Evolutionary conservation across 2,888 invertebrate species (phyloP), one percentile per base, ranked within the genome.

Genomic region (Coelopa pilipes): DNA sequence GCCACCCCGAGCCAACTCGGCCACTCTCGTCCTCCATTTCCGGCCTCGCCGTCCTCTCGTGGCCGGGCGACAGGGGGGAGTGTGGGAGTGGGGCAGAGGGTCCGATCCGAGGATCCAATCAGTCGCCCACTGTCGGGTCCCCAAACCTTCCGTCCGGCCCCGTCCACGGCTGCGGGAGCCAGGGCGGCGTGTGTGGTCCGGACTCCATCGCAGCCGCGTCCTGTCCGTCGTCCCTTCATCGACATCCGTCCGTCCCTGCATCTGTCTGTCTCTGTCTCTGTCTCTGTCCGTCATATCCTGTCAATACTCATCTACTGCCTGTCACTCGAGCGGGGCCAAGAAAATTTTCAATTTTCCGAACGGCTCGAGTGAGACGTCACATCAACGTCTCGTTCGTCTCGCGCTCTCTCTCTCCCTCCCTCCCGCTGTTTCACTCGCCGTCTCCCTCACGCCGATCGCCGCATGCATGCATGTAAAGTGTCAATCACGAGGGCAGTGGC

Each of bases 271-370:
- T n/a, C 5, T 53, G 53, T 53, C 53, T 53, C 5, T 53, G 5
- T n/a, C 5, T 53, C n/a, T 53, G 4, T n/a, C 53, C 13, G 4
- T 53, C 53, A 53, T 15, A n/a, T 53, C 53, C 53, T 53, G 53
- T 53, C 53, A 53, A 53, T 53, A 53, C 15, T 53, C 53, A 53
- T 53, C 53, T 53, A 53, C n/a, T 24, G 62, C 12, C 3, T 45
- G 45, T 62, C 45, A 45, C 10, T 10, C 15, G 15, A 15, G 34
- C 15, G 21, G 34, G 34, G n/a, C 2, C 12, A 62, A 62, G 62
- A 62, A 62, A 62, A 45, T 62, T 5, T 62, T 62, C 15, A 45
- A 45, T 45, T 45, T 45, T 62, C 19, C 62, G 45, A 62, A 59
- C 21, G 21, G 60, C 60, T 24, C 62, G 34, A 12, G 34, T 62